phyloP scores from a whole-genome alignment of 2,888 invertebrate species.

The Cephus sareptanus region DNA sequence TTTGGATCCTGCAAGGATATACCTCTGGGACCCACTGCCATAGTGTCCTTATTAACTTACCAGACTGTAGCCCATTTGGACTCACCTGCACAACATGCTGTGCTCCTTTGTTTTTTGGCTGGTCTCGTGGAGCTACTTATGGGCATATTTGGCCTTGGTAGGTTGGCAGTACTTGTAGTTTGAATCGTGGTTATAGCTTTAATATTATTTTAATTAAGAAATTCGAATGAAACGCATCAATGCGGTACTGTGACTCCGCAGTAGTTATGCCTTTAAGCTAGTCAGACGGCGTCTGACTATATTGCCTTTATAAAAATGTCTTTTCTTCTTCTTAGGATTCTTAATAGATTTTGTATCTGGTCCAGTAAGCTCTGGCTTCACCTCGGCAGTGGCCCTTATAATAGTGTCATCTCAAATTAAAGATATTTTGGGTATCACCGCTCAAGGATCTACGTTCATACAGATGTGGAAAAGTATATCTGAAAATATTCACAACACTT shows the following conservation, averaged over 20 bases:
- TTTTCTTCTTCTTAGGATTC: slow-evolving; percentile 71
- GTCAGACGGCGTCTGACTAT: slow-evolving; percentile 1
- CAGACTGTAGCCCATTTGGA: slow-evolving; percentile 77
- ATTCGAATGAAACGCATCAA: background rate
- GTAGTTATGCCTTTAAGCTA: background rate
- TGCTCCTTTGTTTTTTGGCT: slow-evolving; percentile 79
- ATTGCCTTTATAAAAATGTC: background rate
- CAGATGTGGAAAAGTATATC: slow-evolving; percentile 82
- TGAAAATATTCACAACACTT: slow-evolving; percentile 73
- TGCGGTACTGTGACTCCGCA: background rate
- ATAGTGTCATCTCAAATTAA: slow-evolving; percentile 91
- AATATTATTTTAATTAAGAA: background rate
- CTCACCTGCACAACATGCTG: slow-evolving; percentile 74
- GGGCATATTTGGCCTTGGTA: slow-evolving; percentile 84
- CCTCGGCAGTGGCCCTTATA: slow-evolving; percentile 89
- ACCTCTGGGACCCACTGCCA: slow-evolving; percentile 93
- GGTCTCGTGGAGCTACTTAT: slow-evolving; percentile 82
- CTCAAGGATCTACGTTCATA: slow-evolving; percentile 80
- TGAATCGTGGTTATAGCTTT: background rate
- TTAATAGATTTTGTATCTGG: slow-evolving; percentile 91
- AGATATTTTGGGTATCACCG: slow-evolving; percentile 80
- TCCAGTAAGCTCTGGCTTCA: slow-evolving; percentile 90
- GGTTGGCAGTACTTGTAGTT: slow-evolving; percentile 25
- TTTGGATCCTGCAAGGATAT: slow-evolving; percentile 94
- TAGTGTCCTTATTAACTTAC: slow-evolving; percentile 86